phyloP scores from a whole-genome alignment of 1,140 invertebrate species.

The Euglossa dilemma region DNA sequence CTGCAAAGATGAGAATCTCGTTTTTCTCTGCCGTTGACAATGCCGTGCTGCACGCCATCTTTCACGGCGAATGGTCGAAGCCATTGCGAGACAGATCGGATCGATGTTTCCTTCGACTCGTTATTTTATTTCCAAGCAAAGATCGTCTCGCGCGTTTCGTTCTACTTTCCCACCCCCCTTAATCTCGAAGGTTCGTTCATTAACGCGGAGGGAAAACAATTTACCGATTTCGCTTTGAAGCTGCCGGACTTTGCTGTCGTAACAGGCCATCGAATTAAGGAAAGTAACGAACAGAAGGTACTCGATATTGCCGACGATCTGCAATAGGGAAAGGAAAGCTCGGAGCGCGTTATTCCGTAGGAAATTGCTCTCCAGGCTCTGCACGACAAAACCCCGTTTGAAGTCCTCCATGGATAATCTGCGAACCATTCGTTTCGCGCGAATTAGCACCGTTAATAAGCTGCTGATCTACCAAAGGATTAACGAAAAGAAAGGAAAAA shows the following conservation, averaged over 20 bases:
- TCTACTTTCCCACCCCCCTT: neutral
- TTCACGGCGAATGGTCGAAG: too few species aligned
- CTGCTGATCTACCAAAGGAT: neutral
- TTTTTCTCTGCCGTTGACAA: conserved; percentile 1
- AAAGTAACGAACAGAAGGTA: conserved; percentile 70
- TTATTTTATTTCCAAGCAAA: neutral
- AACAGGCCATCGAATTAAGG: conserved; percentile 60
- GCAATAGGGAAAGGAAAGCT: conserved; percentile 51
- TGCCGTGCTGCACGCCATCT: neutral
- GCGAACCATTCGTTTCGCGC: neutral
- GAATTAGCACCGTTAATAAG: neutral
- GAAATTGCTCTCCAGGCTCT: conserved; percentile 70
- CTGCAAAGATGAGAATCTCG: conserved; percentile 20
- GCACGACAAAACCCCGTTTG: conserved; percentile 68
- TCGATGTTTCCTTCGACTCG: too few species aligned
- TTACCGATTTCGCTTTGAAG: conserved; percentile 37
- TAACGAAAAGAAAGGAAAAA: neutral
- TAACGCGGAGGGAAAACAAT: neutral
- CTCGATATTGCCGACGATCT: conserved; percentile 59
- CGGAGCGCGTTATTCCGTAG: conserved; percentile 48
- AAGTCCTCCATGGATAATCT: conserved; percentile 66
- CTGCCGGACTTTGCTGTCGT: conserved; percentile 30
- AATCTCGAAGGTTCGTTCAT: neutral
- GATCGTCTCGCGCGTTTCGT: too few species aligned
- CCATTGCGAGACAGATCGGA: neutral